Evolutionary conservation across 2,888 invertebrate species (phyloP), one percentile per base, ranked within the genome.

Genomic region (Doris montereyensis): DNA sequence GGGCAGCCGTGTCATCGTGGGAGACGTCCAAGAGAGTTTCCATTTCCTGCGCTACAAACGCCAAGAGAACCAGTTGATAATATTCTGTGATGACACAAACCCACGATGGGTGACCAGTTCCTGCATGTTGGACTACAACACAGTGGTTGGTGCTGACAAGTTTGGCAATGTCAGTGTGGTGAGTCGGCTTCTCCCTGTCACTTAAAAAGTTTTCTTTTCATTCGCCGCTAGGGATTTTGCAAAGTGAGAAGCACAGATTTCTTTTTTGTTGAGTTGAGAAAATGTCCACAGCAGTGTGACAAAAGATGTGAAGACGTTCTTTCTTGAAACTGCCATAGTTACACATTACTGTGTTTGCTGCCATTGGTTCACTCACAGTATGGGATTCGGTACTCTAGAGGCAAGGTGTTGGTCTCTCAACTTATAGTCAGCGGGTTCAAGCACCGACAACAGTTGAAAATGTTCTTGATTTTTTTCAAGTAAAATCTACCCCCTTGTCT

Each of bases 1-100:
- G 92, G 98, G 99, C 0, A 96, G 97, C 89, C 94, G 99, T 79
- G 96, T 99, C 83, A 97, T 95, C 89, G 99, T 97, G 0, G 95
- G 97, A 0, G 99, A 99, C 91, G 96, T 98, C 0, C 91, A 92
- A 92, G 99, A 99, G 91, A 97, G 97, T 28, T 95, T 99, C 32
- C 97, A 97, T 91, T 98, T 97, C 92, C 94, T 99, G 0, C 94
- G 97, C 58, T 99, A 99, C 91, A 97, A 97, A 90, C 94, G 97
- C 58, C 94, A 95, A 65, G 99, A 99, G 91, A 99, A 99, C 92
- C 98, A 99, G 89, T 93, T 99, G 81, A 97, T 99, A 32, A 96
- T 99, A 77, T 99, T 99, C 92, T 97, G 98, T 1, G 99, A 99
- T 90, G 99, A 99, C 90, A 98, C 98, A 0, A 96, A 97, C 92